These are phyloP conservation scores for Columba livia DNA, from an alignment of 2,113 vertebrate species.

Conservation along the genomic window DNA sequence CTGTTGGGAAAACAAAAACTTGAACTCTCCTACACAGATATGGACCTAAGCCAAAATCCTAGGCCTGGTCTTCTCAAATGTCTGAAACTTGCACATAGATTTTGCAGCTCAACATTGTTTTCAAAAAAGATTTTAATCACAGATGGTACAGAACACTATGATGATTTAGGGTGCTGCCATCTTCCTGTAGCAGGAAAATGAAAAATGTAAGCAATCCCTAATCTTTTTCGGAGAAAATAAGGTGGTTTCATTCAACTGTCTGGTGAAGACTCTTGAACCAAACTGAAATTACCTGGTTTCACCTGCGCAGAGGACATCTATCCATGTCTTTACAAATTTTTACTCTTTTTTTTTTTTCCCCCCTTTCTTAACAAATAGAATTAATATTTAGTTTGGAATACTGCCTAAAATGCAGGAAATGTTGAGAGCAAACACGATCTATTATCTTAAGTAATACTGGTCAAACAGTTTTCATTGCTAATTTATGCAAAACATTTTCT, in stretches of 20 bases:
- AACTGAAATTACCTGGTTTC: not conserved
- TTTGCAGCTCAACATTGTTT: not conserved
- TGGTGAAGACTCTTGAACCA: not conserved
- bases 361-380: not conserved
- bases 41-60: not conserved
- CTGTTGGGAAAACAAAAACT: not conserved
- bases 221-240: not conserved
- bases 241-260: not conserved
- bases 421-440: not conserved
- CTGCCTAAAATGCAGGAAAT: not conserved
- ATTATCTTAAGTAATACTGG: not conserved
- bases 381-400: not conserved
- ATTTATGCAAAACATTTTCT: not conserved
- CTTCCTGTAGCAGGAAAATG: not conserved
- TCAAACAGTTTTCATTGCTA: not conserved
- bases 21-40: not conserved
- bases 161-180: not conserved
- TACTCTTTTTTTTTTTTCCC: fast-evolving
- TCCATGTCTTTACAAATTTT: not conserved
- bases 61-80: not conserved
- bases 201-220: not conserved
- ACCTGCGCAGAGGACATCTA: not conserved
- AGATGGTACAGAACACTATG: fast-evolving
- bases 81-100: not conserved
- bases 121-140: not conserved